A percentile compares a stretch with the other conserved stretches of the same genome.
These are phyloP conservation scores for Stichodactyla mertensii DNA, from an alignment of 64 coral and sea anemone species.

Conservation along the genomic window DNA sequence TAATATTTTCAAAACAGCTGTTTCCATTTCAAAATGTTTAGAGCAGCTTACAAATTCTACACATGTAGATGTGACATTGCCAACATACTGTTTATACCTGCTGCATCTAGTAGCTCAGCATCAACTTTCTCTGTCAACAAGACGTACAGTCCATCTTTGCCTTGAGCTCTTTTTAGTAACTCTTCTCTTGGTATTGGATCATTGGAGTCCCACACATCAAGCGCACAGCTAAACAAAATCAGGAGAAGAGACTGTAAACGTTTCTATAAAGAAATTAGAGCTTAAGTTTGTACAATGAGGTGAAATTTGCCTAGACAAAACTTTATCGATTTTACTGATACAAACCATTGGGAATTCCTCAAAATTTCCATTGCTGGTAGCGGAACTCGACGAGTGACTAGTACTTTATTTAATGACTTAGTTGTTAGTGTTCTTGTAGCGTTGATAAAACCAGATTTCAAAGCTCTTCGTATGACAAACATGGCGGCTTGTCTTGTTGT, in stretches of 20 bases:
- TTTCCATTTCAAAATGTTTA: too few relatives aligned
- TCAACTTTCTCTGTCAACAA: conserved; percentile 85
- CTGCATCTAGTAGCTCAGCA: conserved; percentile 75
- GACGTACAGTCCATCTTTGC: conserved; percentile 78
- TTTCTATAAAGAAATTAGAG: too few relatives aligned
- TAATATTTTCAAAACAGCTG: too few relatives aligned
- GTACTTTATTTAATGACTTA: neutral
- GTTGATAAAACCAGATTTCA: neutral
- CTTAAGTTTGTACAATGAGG: too few relatives aligned
- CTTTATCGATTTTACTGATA: neutral
- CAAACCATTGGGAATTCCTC: conserved; percentile 5
- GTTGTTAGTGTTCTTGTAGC: neutral
- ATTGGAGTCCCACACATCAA: conserved; percentile 79
- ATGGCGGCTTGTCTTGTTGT: neutral
- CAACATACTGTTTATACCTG: conserved; percentile 30
- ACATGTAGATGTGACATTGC: too few relatives aligned
- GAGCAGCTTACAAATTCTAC: too few relatives aligned
- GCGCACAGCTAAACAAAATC: conserved; percentile 43
- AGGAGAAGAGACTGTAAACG: neutral
- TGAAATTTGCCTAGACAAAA: too few relatives aligned
- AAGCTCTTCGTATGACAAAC: neutral
- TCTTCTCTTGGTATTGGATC: conserved; percentile 83
- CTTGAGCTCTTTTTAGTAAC: conserved; percentile 62
- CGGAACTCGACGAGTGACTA: conserved; percentile 1
- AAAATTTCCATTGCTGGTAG: neutral